Conservation (phyloP, 2,797 vertebrate species). For the Pyrocephalus nanus region DNA sequence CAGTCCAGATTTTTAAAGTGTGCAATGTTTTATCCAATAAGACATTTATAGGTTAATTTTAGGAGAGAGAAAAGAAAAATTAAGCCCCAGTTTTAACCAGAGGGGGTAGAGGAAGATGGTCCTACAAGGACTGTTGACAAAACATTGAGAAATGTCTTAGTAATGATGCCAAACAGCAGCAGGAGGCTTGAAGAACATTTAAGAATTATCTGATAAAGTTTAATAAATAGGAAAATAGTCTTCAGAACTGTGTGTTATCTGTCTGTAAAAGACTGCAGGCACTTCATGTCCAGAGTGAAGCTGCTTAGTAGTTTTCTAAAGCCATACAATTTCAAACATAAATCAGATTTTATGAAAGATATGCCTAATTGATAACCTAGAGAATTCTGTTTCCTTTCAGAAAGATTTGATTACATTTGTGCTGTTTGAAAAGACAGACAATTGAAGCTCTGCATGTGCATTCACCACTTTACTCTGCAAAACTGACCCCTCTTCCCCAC, state of each 20-base stretch:
- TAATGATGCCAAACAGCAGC: not conserved
- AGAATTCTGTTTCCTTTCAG: not conserved
- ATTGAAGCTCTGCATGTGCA: not conserved
- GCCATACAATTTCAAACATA: not conserved
- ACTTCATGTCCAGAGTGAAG: not conserved
- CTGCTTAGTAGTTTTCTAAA: not conserved
- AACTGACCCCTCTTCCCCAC: not conserved
- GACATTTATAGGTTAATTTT: not conserved
- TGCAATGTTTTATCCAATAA: not conserved
- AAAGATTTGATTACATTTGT: not conserved
- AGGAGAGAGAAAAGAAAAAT: not conserved
- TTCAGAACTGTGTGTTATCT: not conserved
- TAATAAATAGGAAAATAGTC: not conserved
- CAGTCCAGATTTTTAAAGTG: not conserved
- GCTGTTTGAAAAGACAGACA: not conserved
- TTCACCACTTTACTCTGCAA: not conserved
- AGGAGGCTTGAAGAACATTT: not conserved
- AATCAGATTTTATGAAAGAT: not conserved
- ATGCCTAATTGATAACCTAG: not conserved
- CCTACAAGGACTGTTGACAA: not conserved
- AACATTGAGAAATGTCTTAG: not conserved
- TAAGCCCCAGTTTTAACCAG: not conserved
- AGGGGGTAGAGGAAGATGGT: not conserved
- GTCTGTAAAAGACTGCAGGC: not conserved
- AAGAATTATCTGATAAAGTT: not conserved